Percentiles rank a stretch among this genome's conserved stretches.
phyloP scores from a whole-genome alignment of 2,888 invertebrate genomes.

The Omphaloscelis lunosa region DNA sequence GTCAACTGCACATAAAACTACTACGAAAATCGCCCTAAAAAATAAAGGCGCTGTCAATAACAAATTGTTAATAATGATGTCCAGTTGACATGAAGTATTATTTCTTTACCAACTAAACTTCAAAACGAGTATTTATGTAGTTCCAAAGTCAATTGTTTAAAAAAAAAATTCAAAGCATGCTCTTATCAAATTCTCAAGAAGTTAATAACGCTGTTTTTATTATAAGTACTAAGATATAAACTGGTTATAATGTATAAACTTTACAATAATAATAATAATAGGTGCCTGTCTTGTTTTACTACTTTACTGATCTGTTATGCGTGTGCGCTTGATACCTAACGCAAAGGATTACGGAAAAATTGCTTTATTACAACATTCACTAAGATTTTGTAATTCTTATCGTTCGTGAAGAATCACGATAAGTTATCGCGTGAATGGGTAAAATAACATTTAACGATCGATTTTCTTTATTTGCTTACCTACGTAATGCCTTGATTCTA shows the following conservation, averaged over 20 bases:
- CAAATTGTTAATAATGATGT: no score
- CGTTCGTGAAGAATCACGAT: constrained; percentile 22
- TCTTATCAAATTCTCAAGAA: not conserved
- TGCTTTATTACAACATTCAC: not conserved
- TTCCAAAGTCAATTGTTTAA: not conserved
- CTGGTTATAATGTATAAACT: constrained; percentile 4
- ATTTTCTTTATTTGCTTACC: constrained; percentile 25
- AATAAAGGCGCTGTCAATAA: no score
- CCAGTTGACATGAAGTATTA: not conserved
- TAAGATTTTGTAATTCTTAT: constrained; percentile 4
- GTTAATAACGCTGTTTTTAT: not conserved
- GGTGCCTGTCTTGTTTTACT: constrained; percentile 1
- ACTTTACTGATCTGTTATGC: constrained; percentile 1
- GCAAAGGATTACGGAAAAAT: not conserved
- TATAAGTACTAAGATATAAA: not conserved
- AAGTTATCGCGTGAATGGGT: constrained; percentile 39
- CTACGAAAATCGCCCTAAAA: no score
- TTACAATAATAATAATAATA: constrained; percentile 7
- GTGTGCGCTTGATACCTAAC: not conserved
- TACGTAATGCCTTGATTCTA: constrained; percentile 13
- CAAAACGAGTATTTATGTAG: not conserved
- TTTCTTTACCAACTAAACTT: not conserved
- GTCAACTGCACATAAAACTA: no score
- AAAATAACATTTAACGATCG: constrained; percentile 25
- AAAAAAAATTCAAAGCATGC: not conserved